Percentiles rank a stretch among this genome's conserved stretches.
Evolutionary conservation across 2,888 invertebrate genomes (phyloP).

Genomic region (Eupeodes latifasciatus): DNA sequence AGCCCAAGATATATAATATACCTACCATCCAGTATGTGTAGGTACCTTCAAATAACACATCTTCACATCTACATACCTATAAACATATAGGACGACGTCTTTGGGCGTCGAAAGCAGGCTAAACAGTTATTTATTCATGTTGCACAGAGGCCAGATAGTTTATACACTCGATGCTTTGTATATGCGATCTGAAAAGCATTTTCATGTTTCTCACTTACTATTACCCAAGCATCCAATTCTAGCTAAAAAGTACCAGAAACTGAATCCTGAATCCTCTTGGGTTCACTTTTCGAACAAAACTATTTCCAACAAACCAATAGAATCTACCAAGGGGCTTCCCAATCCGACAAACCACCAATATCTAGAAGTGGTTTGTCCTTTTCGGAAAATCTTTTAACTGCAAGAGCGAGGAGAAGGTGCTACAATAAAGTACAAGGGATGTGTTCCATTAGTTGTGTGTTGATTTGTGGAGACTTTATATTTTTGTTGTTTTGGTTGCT

Average conservation of each 20-base stretch:
- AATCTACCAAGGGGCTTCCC: constrained; percentile 16
- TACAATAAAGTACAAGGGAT: constrained; percentile 24
- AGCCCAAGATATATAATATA: neutral
- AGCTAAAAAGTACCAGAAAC: neutral
- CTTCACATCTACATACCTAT: no score
- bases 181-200: constrained; percentile 57
- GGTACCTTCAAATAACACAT: neutral
- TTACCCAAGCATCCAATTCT: constrained; percentile 6
- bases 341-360: constrained; percentile 54
- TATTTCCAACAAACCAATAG: constrained; percentile 31
- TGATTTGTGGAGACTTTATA: constrained; percentile 24
- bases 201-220: constrained; percentile 49
- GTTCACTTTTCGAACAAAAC: constrained; percentile 43
- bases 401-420: neutral
- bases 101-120: constrained; percentile 62
- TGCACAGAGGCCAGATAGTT: constrained; percentile 32
- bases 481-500: neutral
- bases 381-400: constrained; percentile 19
- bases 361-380: constrained; percentile 49
- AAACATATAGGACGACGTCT: constrained; percentile 14
- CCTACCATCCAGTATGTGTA: neutral
- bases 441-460: constrained; percentile 20
- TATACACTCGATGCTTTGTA: constrained; percentile 19
- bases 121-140: constrained; percentile 66
- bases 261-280: constrained; percentile 34